Evolutionary conservation across 2,113 vertebrate genomes (phyloP).

Genomic region (Pagrus major): DNA sequence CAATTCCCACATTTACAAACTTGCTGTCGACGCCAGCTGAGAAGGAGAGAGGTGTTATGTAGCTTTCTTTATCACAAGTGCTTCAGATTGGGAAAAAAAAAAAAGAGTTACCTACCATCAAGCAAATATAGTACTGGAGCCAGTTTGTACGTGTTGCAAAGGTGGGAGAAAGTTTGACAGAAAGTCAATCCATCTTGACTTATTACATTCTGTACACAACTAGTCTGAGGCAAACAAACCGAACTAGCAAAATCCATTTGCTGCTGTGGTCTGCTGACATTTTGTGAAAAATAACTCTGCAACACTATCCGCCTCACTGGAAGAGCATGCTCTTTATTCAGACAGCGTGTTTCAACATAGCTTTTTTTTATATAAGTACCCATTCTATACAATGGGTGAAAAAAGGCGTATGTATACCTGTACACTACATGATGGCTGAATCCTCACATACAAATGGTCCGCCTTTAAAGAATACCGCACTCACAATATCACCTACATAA

Average conservation of each 20-base stretch:
- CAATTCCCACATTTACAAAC: not conserved
- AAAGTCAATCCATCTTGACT: conserved; percentile 57
- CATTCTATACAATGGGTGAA: not conserved
- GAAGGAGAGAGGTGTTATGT: not conserved
- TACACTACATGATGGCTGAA: not conserved
- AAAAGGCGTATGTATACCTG: not conserved
- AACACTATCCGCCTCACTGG: conserved; percentile 19
- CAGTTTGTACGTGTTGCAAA: conserved; percentile 5
- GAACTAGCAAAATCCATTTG: conserved; percentile 64
- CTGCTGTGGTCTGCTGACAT: conserved; percentile 58
- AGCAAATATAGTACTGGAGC: conserved; percentile 2
- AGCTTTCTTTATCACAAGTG: not conserved
- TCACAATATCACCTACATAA: not conserved
- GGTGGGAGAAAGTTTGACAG: conserved; percentile 40
- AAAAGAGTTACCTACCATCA: not conserved
- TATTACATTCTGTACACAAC: conserved; percentile 60
- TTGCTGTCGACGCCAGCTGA: not conserved
- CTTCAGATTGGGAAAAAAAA: conserved; percentile 18
- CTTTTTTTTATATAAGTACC: conserved; percentile 18
- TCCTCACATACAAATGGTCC: not conserved
- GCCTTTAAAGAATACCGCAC: not conserved
- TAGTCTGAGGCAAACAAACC: conserved; percentile 57
- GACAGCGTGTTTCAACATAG: conserved; percentile 7
- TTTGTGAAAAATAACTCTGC: conserved; percentile 64
- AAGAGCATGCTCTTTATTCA: conserved; percentile 46